These are phyloP conservation scores for Vidua macroura DNA, from an alignment of 2,113 vertebrate species.

Conservation along the genomic window DNA sequence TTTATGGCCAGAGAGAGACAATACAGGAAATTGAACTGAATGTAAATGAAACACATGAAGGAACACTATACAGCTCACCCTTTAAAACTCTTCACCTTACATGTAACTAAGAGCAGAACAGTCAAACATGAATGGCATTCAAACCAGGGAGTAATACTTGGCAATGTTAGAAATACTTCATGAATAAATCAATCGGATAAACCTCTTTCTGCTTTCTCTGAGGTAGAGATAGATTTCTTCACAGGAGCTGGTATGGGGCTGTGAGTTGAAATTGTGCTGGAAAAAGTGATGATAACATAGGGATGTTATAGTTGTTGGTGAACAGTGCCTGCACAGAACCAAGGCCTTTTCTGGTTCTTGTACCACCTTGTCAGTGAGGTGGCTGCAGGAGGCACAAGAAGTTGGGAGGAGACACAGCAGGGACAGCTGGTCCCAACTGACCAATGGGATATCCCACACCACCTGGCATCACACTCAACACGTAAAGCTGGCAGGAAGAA, in stretches of 20 bases:
- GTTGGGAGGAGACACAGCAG: neutral
- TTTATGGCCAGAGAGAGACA: neutral
- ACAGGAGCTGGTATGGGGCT: neutral
- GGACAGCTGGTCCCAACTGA: neutral
- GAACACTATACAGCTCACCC: neutral
- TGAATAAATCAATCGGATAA: neutral
- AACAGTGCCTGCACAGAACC: neutral
- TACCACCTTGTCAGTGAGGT: neutral
- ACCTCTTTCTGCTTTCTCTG: neutral
- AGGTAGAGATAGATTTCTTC: neutral
- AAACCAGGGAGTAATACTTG: neutral
- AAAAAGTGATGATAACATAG: neutral
- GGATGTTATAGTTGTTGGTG: neutral
- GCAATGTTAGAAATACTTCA: neutral
- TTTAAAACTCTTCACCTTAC: neutral
- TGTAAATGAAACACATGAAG: neutral
- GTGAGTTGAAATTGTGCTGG: neutral
- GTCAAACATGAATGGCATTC: neutral
- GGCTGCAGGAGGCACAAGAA: neutral
- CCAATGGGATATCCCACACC: neutral
- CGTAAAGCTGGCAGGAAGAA: neutral
- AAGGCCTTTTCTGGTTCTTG: neutral
- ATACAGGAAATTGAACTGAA: neutral
- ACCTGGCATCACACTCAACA: neutral
- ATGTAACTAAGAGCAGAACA: neutral